Evolutionary conservation across 2,888 invertebrate genomes (phyloP).

Genomic region (Drosophila buzzatii): DNA sequence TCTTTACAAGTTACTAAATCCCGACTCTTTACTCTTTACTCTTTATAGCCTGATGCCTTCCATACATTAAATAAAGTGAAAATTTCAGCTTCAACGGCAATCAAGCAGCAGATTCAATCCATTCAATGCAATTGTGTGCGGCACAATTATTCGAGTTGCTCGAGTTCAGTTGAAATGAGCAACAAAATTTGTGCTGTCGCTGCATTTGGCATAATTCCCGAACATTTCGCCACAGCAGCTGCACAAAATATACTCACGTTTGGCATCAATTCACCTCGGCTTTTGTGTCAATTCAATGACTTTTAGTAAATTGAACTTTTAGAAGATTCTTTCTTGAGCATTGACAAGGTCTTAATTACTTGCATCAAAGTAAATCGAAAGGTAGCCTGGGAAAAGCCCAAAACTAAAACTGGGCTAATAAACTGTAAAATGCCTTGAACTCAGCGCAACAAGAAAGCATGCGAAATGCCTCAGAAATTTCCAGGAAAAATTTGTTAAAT

Average conservation of each 20-base stretch:
- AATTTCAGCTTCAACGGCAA: constrained; percentile 7
- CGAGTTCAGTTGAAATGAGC: background rate
- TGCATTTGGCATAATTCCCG: constrained; percentile 37
- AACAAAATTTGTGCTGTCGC: constrained; percentile 6
- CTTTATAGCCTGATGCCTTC: background rate
- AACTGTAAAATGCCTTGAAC: constrained; percentile 64
- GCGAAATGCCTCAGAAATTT: constrained; percentile 42
- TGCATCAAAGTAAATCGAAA: constrained; percentile 11
- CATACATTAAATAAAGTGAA: background rate
- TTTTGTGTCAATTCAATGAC: constrained; percentile 15
- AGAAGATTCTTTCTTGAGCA: background rate
- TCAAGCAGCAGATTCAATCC: constrained; percentile 1
- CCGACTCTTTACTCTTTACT: background rate
- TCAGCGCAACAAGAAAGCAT: constrained; percentile 31
- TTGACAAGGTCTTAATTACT: constrained; percentile 25
- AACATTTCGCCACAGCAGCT: constrained; percentile 7
- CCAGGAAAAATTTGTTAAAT: constrained; percentile 55
- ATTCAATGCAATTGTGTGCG: background rate
- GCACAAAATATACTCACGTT: constrained; percentile 10
- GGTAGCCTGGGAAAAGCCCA: constrained; percentile 25
- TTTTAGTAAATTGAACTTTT: constrained; percentile 11
- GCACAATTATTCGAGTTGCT: constrained; percentile 6
- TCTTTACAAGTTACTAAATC: background rate
- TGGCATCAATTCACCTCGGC: background rate
- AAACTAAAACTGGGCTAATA: constrained; percentile 65